These are phyloP conservation scores for Trissolcus brochymenae DNA, from an alignment of 2,888 invertebrate species.

Conservation along the genomic window DNA sequence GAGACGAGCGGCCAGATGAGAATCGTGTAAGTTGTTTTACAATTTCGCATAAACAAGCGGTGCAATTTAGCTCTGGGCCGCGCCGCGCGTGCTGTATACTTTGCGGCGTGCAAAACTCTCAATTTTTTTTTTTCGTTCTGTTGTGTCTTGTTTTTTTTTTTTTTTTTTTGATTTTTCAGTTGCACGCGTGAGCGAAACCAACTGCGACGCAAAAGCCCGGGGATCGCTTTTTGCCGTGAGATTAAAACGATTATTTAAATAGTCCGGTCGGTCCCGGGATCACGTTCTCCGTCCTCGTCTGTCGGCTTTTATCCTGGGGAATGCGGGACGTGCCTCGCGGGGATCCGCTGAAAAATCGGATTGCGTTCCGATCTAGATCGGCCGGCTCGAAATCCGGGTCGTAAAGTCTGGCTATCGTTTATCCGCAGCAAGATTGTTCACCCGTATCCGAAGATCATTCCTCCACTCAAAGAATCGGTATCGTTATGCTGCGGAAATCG, in stretches of 20 bases:
- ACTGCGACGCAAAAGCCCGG: not conserved
- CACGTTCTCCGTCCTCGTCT: conserved; percentile 28
- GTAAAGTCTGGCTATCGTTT: conserved; percentile 44
- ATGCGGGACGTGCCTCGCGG: conserved; percentile 41
- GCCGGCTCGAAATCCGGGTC: conserved; percentile 46
- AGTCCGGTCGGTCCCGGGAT: conserved; percentile 40
- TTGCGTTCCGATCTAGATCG: conserved; percentile 53
- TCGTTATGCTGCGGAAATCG: conserved; percentile 26
- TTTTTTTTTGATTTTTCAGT: not conserved
- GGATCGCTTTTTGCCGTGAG: conserved; percentile 39
- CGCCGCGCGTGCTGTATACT: too few relatives aligned
- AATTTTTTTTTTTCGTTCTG: too few relatives aligned
- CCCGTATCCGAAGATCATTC: conserved; percentile 42
- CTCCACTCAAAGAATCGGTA: conserved; percentile 15
- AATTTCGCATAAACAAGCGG: conserved; percentile 4
- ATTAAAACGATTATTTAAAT: conserved; percentile 52
- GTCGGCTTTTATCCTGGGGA: conserved; percentile 29
- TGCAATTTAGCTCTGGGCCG: conserved; percentile 1
- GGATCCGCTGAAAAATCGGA: conserved; percentile 47
- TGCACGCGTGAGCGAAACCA: not conserved
- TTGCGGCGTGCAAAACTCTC: not conserved
- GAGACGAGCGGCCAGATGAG: too few relatives aligned
- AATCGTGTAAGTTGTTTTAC: not conserved
- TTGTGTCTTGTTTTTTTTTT: not conserved
- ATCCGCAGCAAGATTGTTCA: conserved; percentile 39